Evolutionary conservation across 2,888 invertebrate genomes (phyloP), one percentile per base, ranked within the genome.

Genomic region (Hemithea aestivaria): DNA sequence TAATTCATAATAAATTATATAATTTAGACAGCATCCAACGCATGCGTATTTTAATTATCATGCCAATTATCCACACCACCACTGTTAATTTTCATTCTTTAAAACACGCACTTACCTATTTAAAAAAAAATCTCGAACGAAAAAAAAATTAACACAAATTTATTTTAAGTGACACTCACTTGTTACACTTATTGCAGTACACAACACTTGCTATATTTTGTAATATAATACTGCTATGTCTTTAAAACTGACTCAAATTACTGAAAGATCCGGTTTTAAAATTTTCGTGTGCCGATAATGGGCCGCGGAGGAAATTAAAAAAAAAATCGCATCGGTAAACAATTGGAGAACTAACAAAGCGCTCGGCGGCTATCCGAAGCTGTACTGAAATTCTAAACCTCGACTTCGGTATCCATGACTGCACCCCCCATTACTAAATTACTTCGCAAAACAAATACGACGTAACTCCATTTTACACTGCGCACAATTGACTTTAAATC

Each of bases 361-460:
- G 81, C 79, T 75, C 77, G 83, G 81, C 65, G 73, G 85, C 85
- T 77, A 87, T 85, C 87, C 85, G 85, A 85, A 84, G 85, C 84
- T 83, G 67, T 73, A 87, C 87, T 87, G 87, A 87, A 87, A 87
- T 87, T 85, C 84, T 82, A 87, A 87, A 87, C 87, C 87, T 79
- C 66, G 81, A 75, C 76, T 76, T 73, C 67, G 85, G 85, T 87
- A 77, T 87, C 87, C 80, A 80, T 87, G 83, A 81, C 85, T 65
- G 79, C 78, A 85, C 87, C 87, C 87, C 87, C 87, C 87, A 84
- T 82, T 87, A 87, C 87, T 79, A 69, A 71, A 83, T 87, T 87
- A 80, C 84, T 64, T 55, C 54, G 44, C 58, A 62, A 27, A 51
- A 48, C 40, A 51, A 48, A 53, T 81, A 74, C 23, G 51, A 11